A percentile compares a stretch with the other conserved stretches of the same genome.
Evolutionary conservation across 2,888 invertebrate species (phyloP).

Genomic region (Protonemura montana): DNA sequence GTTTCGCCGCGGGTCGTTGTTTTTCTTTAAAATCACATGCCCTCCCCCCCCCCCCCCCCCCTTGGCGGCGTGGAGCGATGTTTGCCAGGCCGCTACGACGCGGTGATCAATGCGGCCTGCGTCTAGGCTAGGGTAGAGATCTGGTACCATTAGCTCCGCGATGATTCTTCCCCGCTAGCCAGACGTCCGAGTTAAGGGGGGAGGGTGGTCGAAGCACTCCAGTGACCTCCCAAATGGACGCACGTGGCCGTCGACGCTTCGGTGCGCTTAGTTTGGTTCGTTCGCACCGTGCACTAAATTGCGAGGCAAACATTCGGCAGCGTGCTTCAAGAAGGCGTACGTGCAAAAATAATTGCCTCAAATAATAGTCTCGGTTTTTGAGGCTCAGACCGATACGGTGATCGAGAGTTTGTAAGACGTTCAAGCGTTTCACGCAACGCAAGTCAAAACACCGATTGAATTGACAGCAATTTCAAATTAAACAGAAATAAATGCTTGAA

Average conservation of each 20-base stretch:
- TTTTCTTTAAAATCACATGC: neutral
- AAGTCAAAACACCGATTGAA: too few relatives aligned
- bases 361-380: too few relatives aligned
- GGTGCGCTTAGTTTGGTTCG: neutral
- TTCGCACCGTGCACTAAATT: neutral
- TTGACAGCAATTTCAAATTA: too few relatives aligned
- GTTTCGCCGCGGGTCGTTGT: too few relatives aligned
- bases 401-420: too few relatives aligned
- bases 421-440: too few relatives aligned
- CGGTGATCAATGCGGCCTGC: neutral
- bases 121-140: neutral
- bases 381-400: too few relatives aligned
- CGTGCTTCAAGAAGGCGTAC: neutral
- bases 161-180: conserved; percentile 22
- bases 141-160: neutral
- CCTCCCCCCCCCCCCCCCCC: neutral
- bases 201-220: neutral
- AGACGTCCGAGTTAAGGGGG: neutral
- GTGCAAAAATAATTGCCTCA: neutral
- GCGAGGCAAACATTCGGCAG: neutral
- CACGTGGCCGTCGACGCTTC: neutral
- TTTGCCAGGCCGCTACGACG: neutral
- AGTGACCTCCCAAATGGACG: conserved; percentile 36
- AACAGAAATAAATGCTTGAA: too few relatives aligned
- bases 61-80: too few relatives aligned